Percentiles rank a stretch among this genome's conserved stretches.
phyloP scores from a whole-genome alignment of 1,140 invertebrate species.

The Rhopalosiphum maidis region DNA sequence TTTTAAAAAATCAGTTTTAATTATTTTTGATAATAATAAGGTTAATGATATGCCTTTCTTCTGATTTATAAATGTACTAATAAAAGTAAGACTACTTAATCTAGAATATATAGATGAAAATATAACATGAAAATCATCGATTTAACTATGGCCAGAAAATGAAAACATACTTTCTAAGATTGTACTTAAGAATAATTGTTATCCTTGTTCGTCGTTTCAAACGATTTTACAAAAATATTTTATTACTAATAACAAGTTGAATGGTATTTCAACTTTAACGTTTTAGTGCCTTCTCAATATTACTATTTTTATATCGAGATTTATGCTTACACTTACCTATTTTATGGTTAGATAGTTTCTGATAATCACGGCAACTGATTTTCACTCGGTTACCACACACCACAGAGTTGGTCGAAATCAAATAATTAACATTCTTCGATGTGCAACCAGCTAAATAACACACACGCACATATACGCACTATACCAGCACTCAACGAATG shows the following conservation, averaged over 20 bases:
- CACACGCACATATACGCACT: background rate
- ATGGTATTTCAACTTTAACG: background rate
- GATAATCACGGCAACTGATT: background rate
- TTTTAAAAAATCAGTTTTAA: background rate
- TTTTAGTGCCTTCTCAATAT: slow-evolving; percentile 1
- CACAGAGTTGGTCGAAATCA: background rate
- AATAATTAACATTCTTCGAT: background rate
- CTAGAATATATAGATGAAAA: background rate
- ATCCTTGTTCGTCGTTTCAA: background rate
- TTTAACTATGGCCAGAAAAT: background rate
- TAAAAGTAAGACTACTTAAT: background rate
- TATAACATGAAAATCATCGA: too few species aligned
- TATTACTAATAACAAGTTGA: slow-evolving; percentile 8
- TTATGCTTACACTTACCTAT: background rate
- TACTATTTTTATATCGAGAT: background rate
- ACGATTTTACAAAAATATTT: background rate
- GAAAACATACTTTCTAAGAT: background rate
- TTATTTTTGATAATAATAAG: background rate
- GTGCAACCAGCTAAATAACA: background rate
- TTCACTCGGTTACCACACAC: background rate
- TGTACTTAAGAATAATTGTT: background rate
- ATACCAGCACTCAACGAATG: background rate
- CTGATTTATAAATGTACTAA: background rate
- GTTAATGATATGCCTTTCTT: background rate
- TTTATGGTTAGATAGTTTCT: background rate